Base-by-base conservation (phyloP, 2,797 vertebrate genomes). In the Steatocranus sp. region DNA sequence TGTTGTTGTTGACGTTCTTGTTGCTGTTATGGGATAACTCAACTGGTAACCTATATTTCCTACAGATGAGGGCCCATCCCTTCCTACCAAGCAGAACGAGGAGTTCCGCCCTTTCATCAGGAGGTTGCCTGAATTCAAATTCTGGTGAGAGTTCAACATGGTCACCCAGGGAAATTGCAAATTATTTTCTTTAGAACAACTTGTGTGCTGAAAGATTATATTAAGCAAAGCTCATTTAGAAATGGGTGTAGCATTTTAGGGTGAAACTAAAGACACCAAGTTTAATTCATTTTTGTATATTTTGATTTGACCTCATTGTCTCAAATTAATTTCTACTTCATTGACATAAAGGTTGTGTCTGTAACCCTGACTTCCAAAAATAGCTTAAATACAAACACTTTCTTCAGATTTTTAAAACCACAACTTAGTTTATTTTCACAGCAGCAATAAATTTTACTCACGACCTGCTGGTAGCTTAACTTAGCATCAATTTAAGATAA, bases 71-170 rank as follows among this genome's bases (percentile, higher is more conserved):
- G 98, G 98, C 68, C 98, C 98, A 83, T 96, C 97, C 48, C 96
- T 99, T 89, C 99, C 98, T 2, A 99, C 98, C 91, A 98, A 98
- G 94, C 98, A 99, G 96, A 99, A 99, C 1, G 99, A 99, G 92
- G 98, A 99, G 92, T 99, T 99, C 88, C 97, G 98, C 80, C 98
- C 99, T 76, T 99, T 99, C 95, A 99, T 99, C 88, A 97, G 98
- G 91, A 97, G 99, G 95, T 97, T 99, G 88, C 98, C 99, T 76
- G 99, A 99, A 94, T 99, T 99, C 91, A 99, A 99, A 92, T 99
- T 99, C 94, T 99, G 99, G 99, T 99, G 88, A 96, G 97, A 91
- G 80, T 86, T 30, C n/a, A 81, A 17, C 43, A 7, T 30, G 15
- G 18, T 79, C 32, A 46, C 38, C n/a, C 48, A 58, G 25, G 78